These are phyloP conservation scores for Tenrec ecaudatus DNA, from an alignment of 2,113 vertebrate genomes.

Conservation along the genomic window DNA sequence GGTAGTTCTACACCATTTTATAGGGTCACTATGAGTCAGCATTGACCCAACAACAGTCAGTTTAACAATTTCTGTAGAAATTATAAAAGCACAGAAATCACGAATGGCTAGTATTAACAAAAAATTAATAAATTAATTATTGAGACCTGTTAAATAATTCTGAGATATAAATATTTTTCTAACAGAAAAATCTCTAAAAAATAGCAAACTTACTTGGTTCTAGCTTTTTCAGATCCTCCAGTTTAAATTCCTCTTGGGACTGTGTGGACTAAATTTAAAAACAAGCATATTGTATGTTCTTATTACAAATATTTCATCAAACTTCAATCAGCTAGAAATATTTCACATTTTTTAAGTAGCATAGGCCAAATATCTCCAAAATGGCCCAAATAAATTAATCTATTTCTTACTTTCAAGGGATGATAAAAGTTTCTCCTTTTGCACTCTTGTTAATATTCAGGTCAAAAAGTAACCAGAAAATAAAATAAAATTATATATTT, in stretches of 20 bases:
- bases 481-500: slow-evolving; percentile 18
- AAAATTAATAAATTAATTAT: neutral
- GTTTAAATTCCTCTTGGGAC: slow-evolving; percentile 95
- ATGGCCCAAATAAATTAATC: slow-evolving; percentile 9
- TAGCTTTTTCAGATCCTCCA: slow-evolving; percentile 98
- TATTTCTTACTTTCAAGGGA: slow-evolving; percentile 57
- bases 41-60: too few species aligned
- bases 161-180: neutral
- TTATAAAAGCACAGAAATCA: neutral
- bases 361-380: slow-evolving; percentile 56
- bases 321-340: neutral
- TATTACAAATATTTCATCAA: slow-evolving; percentile 49
- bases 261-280: slow-evolving; percentile 92
- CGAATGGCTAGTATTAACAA: neutral
- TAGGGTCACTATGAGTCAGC: too few species aligned
- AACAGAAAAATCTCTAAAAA: slow-evolving; percentile 21
- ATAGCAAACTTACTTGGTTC: slow-evolving; percentile 93
- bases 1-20: too few species aligned
- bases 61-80: neutral
- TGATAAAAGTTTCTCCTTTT: slow-evolving; percentile 48
- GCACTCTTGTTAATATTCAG: slow-evolving; percentile 16
- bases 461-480: neutral
- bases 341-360: neutral
- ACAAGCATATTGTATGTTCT: slow-evolving; percentile 59
- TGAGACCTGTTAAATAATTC: too few species aligned